Evolutionary conservation across 2,113 vertebrate genomes (phyloP).

Genomic region (Drymodes brunneopygia): DNA sequence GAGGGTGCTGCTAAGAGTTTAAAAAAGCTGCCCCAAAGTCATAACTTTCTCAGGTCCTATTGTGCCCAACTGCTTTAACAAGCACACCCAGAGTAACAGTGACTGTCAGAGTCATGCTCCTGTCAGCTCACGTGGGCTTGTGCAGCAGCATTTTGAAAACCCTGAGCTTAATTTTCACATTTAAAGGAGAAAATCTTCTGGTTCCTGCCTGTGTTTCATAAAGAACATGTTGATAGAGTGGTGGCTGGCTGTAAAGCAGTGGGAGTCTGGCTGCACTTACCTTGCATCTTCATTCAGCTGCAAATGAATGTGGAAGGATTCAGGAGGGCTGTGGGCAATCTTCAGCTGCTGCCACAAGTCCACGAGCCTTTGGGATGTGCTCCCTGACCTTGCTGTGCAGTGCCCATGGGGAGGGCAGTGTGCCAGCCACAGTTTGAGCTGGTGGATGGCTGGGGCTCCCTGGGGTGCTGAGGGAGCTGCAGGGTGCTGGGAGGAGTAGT

Average conservation of each 20-base stretch:
- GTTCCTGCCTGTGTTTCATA: not conserved
- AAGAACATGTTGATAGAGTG: not conserved
- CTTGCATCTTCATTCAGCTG: not conserved
- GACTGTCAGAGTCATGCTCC: not conserved
- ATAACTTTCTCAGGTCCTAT: not conserved
- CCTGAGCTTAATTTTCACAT: not conserved
- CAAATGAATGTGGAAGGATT: not conserved
- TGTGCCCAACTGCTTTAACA: not conserved
- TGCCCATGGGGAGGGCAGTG: not conserved
- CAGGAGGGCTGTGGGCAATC: fast-evolving
- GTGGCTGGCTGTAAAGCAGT: not conserved
- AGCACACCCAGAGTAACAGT: not conserved
- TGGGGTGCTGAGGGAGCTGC: no score
- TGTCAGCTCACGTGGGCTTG: not conserved
- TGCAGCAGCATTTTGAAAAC: not conserved
- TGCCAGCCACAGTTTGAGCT: not conserved
- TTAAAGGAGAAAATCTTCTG: not conserved
- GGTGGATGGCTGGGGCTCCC: no score
- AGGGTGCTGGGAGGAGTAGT: not conserved
- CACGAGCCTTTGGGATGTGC: not conserved
- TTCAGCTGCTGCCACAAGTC: not conserved
- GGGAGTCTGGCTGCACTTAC: not conserved
- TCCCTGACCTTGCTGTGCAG: not conserved
- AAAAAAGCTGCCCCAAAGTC: not conserved
- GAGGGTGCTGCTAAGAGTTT: not conserved